Evolutionary conservation across 2,888 invertebrate species (phyloP), one percentile per base, ranked within the genome.

Genomic region (Tortricodes alternella): DNA sequence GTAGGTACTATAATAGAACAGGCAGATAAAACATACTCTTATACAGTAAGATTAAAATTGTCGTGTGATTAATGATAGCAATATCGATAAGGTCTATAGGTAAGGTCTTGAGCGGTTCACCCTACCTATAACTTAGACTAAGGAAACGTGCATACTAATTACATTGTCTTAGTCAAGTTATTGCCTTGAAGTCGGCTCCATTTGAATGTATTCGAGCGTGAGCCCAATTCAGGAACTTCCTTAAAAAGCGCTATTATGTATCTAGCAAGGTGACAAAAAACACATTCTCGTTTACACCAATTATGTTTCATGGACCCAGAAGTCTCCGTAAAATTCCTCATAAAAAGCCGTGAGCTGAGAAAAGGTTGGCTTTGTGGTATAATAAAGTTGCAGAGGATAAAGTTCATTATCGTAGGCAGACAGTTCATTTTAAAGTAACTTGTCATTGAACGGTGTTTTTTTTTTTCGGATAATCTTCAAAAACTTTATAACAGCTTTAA

Each of bases 211-310:
- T 48, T 19, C 13, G 48, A 34, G 27, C 41, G 9, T 35, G 16
- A 16, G 18, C 8, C 46, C 19, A 38, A 56, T 18, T 50, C 50
- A 56, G 49, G 50, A 56, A 49, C 50, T 56, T 50, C 56, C 56
- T 50, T 56, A 56, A 50, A 37, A 37, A 29, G 23, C n/a, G 21
- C 16, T 16, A 55, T 55, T 55, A 49, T 55, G 29, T 39, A n/a
- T 11, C 29, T 11, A 21, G 39, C 46, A 53, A 48, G 53, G 53
- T 32, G 27, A 38, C 56, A 56, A 50, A 56, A 56, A 56, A 43
- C 32, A n/a, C 21, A 29, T 29, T 41, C 35, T 49, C 46, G 49
- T 56, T 23, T 16, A 32, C 44, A 49, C 11, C 13, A 21, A 49
- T 49, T 34, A 18, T 46, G 4, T 18, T 6, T 37, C 34, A 18